Base-by-base conservation (phyloP, 1,140 invertebrate genomes). In the Drosophila miranda region DNA sequence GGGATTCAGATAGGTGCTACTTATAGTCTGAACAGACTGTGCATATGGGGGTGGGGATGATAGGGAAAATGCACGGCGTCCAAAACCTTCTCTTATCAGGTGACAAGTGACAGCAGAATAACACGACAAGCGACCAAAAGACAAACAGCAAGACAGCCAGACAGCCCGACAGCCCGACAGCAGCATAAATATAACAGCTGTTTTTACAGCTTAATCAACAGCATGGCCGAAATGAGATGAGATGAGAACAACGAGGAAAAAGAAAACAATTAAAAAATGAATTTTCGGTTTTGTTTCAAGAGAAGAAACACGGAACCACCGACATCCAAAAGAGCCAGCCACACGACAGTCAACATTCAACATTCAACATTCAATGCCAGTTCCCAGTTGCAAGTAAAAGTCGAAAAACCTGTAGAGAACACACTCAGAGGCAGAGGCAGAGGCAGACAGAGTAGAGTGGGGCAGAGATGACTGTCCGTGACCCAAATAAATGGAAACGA, bases 321-420 rank as follows among this genome's bases (percentile, higher is more conserved):
- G 23, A 45, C 11, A 53, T 14, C 13, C 28, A 43, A 38, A 42
- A 43, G 48, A 51, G 48, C 13, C 0, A 43, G 3, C n/a, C 21
- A 23, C 23, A 26, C 19, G 2, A 42, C 6, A 28, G 28, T 28
- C 28, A 28, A 28, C 30, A 30, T 30, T 30, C 30, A 30, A 3
- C 16, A 16, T 16, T 34, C 14, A 45, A 42, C 11, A 30, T 19
- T 63, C 57, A 67, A 59, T 70, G 73, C 59, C 51, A 71, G 73
- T 64, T 62, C 9, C 16, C 57, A 58, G 68, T 67, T 73, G 80
- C 82, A 86, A 86, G 81, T 86, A 86, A 86, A 86, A 86, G 81
- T 86, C 81, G 81, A 86, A 86, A 87, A 87, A 86, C 81, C 81
- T 87, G 81, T 87, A 78, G 46, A 77, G 62, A 38, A 38, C 34